These are phyloP conservation scores for Allygus modestus DNA, from an alignment of 2,888 invertebrate species.

Conservation along the genomic window DNA sequence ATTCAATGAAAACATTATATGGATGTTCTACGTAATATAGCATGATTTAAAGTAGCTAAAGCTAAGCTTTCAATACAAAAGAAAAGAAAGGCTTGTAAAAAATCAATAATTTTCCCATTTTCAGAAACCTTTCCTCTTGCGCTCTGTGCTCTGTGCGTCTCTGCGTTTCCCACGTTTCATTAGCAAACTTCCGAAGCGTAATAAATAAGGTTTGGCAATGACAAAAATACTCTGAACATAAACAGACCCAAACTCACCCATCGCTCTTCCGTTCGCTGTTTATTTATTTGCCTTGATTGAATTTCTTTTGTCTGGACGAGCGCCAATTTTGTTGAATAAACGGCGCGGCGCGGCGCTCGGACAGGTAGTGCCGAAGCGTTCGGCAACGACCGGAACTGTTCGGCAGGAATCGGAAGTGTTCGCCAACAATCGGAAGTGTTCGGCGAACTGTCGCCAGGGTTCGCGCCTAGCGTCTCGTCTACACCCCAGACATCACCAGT, in stretches of 20 bases:
- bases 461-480: neutral
- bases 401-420: conserved; percentile 6
- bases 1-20: no score
- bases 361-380: conserved; percentile 3
- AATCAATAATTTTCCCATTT: no score
- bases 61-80: no score
- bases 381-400: conserved; percentile 13
- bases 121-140: no score
- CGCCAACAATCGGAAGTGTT: conserved; percentile 21
- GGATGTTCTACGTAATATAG: no score
- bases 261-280: neutral
- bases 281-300: conserved; percentile 51
- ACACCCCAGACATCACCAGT: neutral
- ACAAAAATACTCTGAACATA: conserved; percentile 10
- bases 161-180: neutral
- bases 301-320: conserved; percentile 23
- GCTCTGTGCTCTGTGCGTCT: no score
- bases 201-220: conserved; percentile 72
- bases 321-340: neutral
- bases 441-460: conserved; percentile 1
- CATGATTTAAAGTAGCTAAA: no score
- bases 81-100: no score
- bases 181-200: neutral
- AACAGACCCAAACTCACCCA: conserved; percentile 71
- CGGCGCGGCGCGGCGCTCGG: neutral